Evolutionary conservation across 1,140 invertebrate species (phyloP).

Genomic region (Apocrypta bakeri): DNA sequence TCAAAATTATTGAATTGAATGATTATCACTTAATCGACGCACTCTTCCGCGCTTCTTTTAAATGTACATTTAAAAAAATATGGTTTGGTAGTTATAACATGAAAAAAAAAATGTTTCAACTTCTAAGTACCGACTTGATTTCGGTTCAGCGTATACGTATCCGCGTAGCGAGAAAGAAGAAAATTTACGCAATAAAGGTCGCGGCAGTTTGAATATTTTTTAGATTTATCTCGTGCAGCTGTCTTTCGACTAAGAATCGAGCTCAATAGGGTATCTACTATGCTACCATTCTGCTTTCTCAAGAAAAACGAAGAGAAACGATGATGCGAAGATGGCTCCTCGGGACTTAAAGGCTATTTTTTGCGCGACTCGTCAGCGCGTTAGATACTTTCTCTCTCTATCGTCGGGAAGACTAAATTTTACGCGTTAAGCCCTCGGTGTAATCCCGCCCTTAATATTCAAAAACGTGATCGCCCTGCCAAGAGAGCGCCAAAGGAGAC

Average conservation of each 20-base stretch:
- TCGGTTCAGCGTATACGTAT: no score
- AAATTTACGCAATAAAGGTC: slow-evolving; percentile 32
- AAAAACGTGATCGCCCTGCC: slow-evolving; percentile 75
- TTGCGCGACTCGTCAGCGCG: slow-evolving; percentile 53
- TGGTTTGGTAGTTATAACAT: no score
- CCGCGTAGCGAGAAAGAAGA: no score
- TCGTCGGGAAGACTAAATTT: slow-evolving; percentile 69
- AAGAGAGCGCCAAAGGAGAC: slow-evolving; percentile 55
- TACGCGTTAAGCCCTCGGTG: slow-evolving; percentile 72
- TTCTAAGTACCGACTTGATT: no score
- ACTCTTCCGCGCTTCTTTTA: no score
- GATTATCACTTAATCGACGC: no score
- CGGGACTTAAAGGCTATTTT: slow-evolving; percentile 70
- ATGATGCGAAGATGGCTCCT: slow-evolving; percentile 47
- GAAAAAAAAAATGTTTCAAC: no score
- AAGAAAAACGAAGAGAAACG: slow-evolving; percentile 24
- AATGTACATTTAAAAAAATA: no score
- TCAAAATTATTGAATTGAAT: no score
- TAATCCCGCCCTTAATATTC: slow-evolving; percentile 76
- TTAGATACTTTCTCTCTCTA: neutral
- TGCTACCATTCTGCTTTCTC: neutral
- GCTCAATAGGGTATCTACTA: slow-evolving; percentile 24
- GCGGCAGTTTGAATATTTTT: slow-evolving; percentile 45
- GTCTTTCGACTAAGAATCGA: neutral
- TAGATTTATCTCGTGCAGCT: slow-evolving; percentile 37